These are phyloP conservation scores for Mastacembelus armatus DNA, from an alignment of 2,797 vertebrate genomes.

Conservation along the genomic window DNA sequence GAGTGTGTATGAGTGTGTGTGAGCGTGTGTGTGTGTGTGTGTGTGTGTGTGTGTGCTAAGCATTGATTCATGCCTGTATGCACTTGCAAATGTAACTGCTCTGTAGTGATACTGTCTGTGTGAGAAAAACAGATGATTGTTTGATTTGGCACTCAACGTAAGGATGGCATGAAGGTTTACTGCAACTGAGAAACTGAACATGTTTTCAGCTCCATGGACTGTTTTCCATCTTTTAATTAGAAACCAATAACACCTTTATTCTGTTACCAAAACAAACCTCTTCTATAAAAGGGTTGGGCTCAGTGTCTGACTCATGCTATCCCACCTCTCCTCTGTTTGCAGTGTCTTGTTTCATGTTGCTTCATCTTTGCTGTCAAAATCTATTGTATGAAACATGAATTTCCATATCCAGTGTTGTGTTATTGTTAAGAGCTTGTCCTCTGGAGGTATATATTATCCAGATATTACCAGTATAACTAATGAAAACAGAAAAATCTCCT, in stretches of 20 bases:
- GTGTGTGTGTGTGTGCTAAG: neutral
- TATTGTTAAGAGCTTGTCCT: constrained; percentile 11
- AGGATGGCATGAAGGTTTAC: constrained; percentile 24
- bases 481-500: neutral
- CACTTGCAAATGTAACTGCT: constrained; percentile 14
- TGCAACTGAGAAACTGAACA: constrained; percentile 24
- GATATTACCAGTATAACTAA: neutral
- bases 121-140: constrained; percentile 25
- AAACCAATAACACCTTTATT: constrained; percentile 37
- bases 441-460: neutral
- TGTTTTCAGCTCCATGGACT: constrained; percentile 7
- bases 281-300: constrained; percentile 31
- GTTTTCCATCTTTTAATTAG: constrained; percentile 45
- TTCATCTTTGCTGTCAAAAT: constrained; percentile 2
- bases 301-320: constrained; percentile 37
- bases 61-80: neutral
- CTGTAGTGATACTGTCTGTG: neutral
- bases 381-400: constrained; percentile 6
- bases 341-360: constrained; percentile 4
- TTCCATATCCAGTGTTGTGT: constrained; percentile 10
- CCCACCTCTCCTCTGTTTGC: constrained; percentile 39
- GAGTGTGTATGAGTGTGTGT: no score
- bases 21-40: neutral
- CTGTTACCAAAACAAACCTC: constrained; percentile 58
- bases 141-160: constrained; percentile 26